Conservation (phyloP, 1,140 invertebrate species). For the Ctenoplectra terminalis region DNA sequence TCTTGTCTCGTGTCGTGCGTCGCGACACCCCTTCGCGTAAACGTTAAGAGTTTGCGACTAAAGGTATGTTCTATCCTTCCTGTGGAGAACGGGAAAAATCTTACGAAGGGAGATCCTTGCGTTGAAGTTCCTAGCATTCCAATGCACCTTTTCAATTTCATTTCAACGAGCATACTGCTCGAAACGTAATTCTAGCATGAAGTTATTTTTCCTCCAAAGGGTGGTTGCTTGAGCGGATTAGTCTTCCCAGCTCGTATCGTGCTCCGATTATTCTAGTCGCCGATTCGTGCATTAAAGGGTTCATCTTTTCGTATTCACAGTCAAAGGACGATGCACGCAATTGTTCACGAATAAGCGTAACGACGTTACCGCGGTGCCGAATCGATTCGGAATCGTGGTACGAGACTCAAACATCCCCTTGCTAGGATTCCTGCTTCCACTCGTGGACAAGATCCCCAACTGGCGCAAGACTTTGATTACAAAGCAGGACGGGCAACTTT, state of each 20-base stretch:
- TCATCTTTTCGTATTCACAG: not conserved
- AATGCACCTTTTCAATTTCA: too few relatives aligned
- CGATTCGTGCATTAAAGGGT: slow-evolving; percentile 19
- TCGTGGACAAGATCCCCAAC: not conserved
- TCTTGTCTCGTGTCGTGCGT: not conserved
- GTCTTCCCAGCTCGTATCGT: not conserved
- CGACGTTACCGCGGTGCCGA: slow-evolving; percentile 12
- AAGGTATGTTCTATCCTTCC: not conserved
- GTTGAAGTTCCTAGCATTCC: too few relatives aligned
- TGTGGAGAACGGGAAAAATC: not conserved
- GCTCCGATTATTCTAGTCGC: not conserved
- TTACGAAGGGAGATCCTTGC: too few relatives aligned
- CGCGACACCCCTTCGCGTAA: not conserved
- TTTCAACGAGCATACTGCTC: too few relatives aligned
- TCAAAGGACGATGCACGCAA: slow-evolving; percentile 7
- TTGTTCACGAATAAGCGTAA: not conserved
- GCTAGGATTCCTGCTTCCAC: not conserved
- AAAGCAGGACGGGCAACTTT: not conserved
- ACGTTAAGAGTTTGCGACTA: not conserved
- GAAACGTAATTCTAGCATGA: not conserved
- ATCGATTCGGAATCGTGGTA: not conserved
- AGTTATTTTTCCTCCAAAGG: not conserved
- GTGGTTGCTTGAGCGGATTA: not conserved
- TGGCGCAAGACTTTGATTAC: slow-evolving; percentile 19
- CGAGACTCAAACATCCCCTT: not conserved